A percentile compares a stretch with the other conserved stretches of the same genome.
These are phyloP conservation scores for Morpho deidamia DNA, from an alignment of 2,888 invertebrate species.

Conservation along the genomic window DNA sequence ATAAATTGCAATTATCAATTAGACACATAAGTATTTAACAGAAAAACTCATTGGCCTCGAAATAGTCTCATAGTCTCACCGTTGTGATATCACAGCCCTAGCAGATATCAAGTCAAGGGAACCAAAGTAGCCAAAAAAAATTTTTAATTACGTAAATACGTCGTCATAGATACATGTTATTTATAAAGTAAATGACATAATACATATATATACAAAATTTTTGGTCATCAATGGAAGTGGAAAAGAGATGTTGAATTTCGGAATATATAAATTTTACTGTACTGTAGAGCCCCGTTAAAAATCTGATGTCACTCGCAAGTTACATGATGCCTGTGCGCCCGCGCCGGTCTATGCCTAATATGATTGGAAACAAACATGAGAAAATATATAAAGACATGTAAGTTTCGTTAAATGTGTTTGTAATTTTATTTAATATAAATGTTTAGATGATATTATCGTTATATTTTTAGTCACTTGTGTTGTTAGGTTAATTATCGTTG, in stretches of 20 bases:
- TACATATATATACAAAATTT: neutral
- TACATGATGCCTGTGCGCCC: constrained; percentile 61
- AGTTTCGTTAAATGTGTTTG: constrained; percentile 24
- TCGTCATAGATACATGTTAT: neutral
- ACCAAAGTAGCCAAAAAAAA: too few relatives aligned
- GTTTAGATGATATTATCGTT: too few relatives aligned
- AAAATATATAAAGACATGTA: constrained; percentile 45
- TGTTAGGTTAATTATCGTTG: too few relatives aligned
- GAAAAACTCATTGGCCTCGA: too few relatives aligned
- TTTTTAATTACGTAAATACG: neutral
- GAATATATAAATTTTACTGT: neutral
- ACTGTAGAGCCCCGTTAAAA: constrained; percentile 45
- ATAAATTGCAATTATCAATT: too few relatives aligned
- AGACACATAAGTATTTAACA: too few relatives aligned
- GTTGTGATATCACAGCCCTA: too few relatives aligned
- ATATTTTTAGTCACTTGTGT: too few relatives aligned
- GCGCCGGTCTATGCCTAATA: constrained; percentile 53
- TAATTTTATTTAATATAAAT: too few relatives aligned
- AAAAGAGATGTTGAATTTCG: neutral
- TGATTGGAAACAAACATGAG: constrained; percentile 42
- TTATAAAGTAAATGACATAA: neutral
- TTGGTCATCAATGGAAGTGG: neutral
- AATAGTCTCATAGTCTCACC: too few relatives aligned
- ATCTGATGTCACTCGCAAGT: constrained; percentile 61
- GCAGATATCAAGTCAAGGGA: too few relatives aligned